These are phyloP conservation scores for Cataglyphis cursor DNA, from an alignment of 2,888 invertebrate genomes.

Conservation along the genomic window DNA sequence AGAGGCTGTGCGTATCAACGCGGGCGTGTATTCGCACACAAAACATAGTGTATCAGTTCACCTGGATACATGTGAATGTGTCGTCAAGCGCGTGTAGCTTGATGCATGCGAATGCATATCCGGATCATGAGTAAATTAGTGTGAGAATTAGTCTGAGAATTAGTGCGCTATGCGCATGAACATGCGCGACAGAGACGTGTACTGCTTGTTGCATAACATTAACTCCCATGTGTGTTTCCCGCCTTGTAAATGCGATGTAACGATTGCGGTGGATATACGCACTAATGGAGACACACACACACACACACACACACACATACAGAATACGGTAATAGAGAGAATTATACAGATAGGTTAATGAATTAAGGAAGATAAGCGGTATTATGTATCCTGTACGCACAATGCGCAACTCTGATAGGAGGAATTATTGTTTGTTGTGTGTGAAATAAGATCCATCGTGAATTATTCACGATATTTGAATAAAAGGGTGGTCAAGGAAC, in stretches of 20 bases:
- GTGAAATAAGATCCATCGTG: constrained; percentile 26
- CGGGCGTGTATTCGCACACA: neutral
- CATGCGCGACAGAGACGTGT: constrained; percentile 54
- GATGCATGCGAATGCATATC: constrained; percentile 75
- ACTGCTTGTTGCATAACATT: constrained; percentile 74
- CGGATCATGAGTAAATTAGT: constrained; percentile 79
- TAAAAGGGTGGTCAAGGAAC: neutral
- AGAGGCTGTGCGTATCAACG: constrained; percentile 62
- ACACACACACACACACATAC: constrained; percentile 44
- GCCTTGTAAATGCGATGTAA: constrained; percentile 72
- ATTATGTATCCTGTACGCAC: constrained; percentile 38
- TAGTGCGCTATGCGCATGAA: constrained; percentile 63
- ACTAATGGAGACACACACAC: constrained; percentile 63
- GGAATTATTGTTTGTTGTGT: constrained; percentile 20
- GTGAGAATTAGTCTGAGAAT: constrained; percentile 75
- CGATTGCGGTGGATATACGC: constrained; percentile 68
- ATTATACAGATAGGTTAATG: constrained; percentile 61
- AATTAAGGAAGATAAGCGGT: constrained; percentile 70
- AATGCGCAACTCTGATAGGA: constrained; percentile 12
- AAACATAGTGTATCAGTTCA: constrained; percentile 60
- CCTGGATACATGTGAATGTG: constrained; percentile 53
- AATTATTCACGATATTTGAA: constrained; percentile 20
- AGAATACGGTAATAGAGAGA: constrained; percentile 48
- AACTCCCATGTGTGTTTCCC: constrained; percentile 64
- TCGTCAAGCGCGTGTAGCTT: constrained; percentile 64